Percentiles rank a stretch among this genome's conserved stretches.
Evolutionary conservation across 2,888 invertebrate species (phyloP).

Genomic region (Yponomeuta evonymella): DNA sequence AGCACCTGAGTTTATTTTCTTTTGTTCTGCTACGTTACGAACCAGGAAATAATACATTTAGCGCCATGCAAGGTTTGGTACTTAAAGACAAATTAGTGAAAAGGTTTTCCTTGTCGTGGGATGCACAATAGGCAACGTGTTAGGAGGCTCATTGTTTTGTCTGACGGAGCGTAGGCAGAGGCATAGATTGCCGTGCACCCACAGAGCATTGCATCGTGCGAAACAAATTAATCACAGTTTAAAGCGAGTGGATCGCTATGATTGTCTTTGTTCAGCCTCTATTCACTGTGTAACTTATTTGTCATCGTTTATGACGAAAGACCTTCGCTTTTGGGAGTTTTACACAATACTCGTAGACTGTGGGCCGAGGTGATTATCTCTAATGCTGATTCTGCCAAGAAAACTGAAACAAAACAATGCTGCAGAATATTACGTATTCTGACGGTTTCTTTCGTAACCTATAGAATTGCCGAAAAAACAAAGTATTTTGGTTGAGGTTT

Average conservation of each 20-base stretch:
- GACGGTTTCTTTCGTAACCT: no score
- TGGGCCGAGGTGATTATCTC: conserved; percentile 1
- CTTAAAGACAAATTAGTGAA: conserved; percentile 10
- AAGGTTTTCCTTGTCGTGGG: conserved; percentile 15
- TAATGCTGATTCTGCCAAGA: not conserved
- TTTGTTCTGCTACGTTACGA: not conserved
- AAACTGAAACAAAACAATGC: not conserved
- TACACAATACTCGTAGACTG: not conserved
- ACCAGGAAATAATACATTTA: not conserved
- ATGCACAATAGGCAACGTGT: conserved; percentile 32
- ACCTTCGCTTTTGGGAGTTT: conserved; percentile 8
- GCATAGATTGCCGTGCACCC: conserved; percentile 51
- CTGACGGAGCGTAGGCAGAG: conserved; percentile 43
- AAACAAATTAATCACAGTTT: conserved; percentile 14
- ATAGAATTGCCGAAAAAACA: not conserved
- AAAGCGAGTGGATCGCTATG: conserved; percentile 6
- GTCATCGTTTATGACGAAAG: conserved; percentile 11
- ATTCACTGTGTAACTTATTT: conserved; percentile 7
- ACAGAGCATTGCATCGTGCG: conserved; percentile 28
- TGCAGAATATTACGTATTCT: not conserved
- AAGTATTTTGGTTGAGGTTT: not conserved
- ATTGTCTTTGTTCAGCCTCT: conserved; percentile 10
- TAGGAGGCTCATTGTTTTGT: conserved; percentile 53
- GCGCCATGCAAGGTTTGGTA: not conserved
- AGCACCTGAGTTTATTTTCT: not conserved